Evolutionary conservation across 2,888 invertebrate species (phyloP), one percentile per base, ranked within the genome.

Genomic region (Spisula solida): DNA sequence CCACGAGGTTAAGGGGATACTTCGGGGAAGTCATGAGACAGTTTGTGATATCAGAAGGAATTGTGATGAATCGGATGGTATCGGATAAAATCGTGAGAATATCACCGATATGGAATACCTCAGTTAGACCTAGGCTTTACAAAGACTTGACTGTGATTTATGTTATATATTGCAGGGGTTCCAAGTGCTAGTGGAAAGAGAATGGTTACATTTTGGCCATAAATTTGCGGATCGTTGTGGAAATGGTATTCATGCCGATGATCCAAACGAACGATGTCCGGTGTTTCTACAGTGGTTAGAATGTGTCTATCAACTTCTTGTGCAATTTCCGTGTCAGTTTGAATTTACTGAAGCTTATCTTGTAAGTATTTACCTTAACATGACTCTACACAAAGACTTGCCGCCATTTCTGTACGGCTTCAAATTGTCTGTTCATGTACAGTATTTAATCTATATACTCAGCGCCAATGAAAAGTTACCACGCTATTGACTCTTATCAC

Each of bases 261-360:
- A 99, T 95, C 97, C 98, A n/a, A 99, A 99, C 97, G 99, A 99
- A 97, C 97, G 99, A 78, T 99, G 99, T 96, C 99, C 99, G 6
- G 98, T 99, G 94, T 99, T 99, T 97, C 97, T 99, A 90, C 99
- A 99, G 97, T 99, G 99, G 99, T 97, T 99, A 75, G 99, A 99
- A 97, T 98, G 99, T 96, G 98, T 99, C 6, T 98, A 99, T 97
- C 99, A 99, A 97, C 97, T 99, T 93, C 97, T 98, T 95, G 96
- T 97, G 90, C 99, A 99, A 97, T 99, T 98, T 97, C 98, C 99
- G 0, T 98, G 98, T 97, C 98, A 98, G 96, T 99, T 99, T 97
- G 98, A 99, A 97, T 99, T 99, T 97, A 99, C 99, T 93, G 98
- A 98, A 96, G 98, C 98, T 5, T 99, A 98, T 96, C 97, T 99